These are phyloP conservation scores for Eudasyphora cyanicolor DNA, from an alignment of 2,888 invertebrate species.

Conservation along the genomic window DNA sequence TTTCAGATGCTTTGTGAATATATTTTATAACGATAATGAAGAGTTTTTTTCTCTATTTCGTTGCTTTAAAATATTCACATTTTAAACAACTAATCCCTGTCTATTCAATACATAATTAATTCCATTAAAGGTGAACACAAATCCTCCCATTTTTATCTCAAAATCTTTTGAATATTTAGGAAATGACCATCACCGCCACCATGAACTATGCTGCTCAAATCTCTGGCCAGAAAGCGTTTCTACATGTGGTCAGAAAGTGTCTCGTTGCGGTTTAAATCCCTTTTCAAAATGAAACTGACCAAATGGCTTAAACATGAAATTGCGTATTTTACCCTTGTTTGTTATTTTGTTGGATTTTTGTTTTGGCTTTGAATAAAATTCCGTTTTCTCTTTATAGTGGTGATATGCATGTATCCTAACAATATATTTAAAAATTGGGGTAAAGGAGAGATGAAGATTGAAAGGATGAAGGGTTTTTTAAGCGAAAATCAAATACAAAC, in stretches of 20 bases:
- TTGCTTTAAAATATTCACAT: no score
- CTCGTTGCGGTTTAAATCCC: conserved; percentile 59
- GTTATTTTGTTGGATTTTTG: not conserved
- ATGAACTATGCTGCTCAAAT: not conserved
- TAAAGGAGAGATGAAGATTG: no score
- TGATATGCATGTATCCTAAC: no score
- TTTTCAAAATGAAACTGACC: conserved; percentile 57
- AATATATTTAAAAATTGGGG: no score
- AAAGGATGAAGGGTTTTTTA: no score
- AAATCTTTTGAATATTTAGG: conserved; percentile 6
- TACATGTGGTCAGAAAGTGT: conserved; percentile 48
- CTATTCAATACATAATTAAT: conserved; percentile 17
- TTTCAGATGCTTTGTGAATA: no score
- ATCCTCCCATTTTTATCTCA: not conserved
- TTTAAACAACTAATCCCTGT: not conserved
- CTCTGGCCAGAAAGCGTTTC: conserved; percentile 1
- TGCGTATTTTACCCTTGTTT: not conserved
- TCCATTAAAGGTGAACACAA: not conserved
- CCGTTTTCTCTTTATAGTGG: no score
- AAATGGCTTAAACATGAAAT: conserved; percentile 52
- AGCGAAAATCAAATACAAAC: no score
- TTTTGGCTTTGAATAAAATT: not conserved
- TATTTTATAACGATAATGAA: no score
- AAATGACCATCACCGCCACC: not conserved
- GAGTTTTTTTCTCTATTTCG: no score